Evolutionary conservation across 2,888 invertebrate genomes (phyloP).

Genomic region (Lasioglossum villosulum): DNA sequence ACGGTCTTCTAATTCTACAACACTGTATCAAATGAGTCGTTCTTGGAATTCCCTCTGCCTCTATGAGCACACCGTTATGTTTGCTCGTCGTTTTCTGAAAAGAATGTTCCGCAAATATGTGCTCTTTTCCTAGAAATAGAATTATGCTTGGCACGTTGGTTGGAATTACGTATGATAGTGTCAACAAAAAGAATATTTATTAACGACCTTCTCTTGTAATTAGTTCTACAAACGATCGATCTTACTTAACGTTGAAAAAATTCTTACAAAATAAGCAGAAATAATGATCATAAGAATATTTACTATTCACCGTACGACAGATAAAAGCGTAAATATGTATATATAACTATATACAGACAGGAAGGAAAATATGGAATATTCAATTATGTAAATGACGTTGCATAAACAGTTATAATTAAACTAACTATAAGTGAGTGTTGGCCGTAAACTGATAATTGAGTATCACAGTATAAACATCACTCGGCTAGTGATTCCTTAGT

Average conservation of each 20-base stretch:
- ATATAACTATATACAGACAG: neutral
- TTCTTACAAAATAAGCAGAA: neutral
- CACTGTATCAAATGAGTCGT: neutral
- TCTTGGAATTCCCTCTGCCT: neutral
- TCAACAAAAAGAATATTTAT: neutral
- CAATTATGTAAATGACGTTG: neutral
- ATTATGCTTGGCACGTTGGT: neutral
- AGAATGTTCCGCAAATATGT: conserved; percentile 44
- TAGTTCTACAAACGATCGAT: neutral
- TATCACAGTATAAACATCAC: neutral
- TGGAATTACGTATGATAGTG: neutral
- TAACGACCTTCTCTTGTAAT: neutral
- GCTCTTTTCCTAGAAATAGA: conserved; percentile 22
- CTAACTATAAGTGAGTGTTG: neutral
- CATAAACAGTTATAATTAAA: neutral
- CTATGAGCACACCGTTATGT: conserved; percentile 22
- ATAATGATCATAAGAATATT: neutral
- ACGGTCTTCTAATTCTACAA: neutral
- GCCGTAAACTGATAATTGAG: neutral
- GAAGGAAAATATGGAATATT: neutral
- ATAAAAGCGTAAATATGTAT: neutral
- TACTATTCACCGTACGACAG: neutral
- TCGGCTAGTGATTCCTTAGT: neutral
- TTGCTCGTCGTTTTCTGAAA: conserved; percentile 41
- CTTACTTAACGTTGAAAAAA: neutral